These are phyloP conservation scores for Zygaena filipendulae DNA, from an alignment of 2,888 invertebrate species.

Conservation along the genomic window DNA sequence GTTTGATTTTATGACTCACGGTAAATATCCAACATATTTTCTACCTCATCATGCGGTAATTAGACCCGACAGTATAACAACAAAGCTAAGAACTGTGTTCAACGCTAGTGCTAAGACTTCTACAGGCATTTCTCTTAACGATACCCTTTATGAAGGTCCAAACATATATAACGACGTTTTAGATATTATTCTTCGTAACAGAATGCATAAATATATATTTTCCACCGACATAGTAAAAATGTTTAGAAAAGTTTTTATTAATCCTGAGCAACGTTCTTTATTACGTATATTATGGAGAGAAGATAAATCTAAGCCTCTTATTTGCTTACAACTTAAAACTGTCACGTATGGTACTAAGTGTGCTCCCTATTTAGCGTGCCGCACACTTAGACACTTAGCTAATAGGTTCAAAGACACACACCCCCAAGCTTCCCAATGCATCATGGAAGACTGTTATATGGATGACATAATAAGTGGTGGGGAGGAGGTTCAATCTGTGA, in stretches of 20 bases:
- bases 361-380: constrained; percentile 11
- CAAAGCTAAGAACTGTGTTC: constrained; percentile 8
- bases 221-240: constrained; percentile 14
- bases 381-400: constrained; percentile 7
- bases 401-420: constrained; percentile 1
- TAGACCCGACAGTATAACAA: neutral
- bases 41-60: constrained; percentile 1
- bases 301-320: constrained; percentile 3
- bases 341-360: constrained; percentile 11
- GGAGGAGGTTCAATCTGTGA: neutral
- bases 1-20: neutral
- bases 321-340: constrained; percentile 7
- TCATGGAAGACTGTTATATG: constrained; percentile 3
- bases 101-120: neutral
- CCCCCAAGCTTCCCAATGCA: constrained; percentile 4
- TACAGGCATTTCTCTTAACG: constrained; percentile 8
- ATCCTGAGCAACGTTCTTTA: constrained; percentile 7
- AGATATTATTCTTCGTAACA: constrained; percentile 15
- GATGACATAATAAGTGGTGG: constrained; percentile 4
- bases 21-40: too few species aligned
- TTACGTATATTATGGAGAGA: constrained; percentile 9
- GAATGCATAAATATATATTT: constrained; percentile 12
- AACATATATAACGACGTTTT: constrained; percentile 7
- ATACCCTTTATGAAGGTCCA: constrained; percentile 2
- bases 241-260: constrained; percentile 12